Evolutionary conservation across 1,140 invertebrate species (phyloP).

Genomic region (Lucilia sericata): DNA sequence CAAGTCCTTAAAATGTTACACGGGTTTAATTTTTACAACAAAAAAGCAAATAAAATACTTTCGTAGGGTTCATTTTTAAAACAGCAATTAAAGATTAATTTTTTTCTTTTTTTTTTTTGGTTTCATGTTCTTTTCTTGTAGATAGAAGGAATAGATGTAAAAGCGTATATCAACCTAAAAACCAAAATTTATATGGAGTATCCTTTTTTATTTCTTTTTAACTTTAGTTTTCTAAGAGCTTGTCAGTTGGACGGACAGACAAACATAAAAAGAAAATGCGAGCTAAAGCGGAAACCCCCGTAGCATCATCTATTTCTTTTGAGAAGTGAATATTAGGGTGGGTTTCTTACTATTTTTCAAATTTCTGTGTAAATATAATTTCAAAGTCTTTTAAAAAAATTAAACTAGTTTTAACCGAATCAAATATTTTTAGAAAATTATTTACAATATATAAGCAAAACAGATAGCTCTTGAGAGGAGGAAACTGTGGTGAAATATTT

Average conservation of each 20-base stretch:
- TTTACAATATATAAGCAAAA: too few relatives aligned
- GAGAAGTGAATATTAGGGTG: too few relatives aligned
- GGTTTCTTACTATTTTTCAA: too few relatives aligned
- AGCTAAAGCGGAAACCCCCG: neutral
- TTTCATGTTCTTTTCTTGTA: neutral
- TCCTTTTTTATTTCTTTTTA: neutral
- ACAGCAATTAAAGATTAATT: conserved; percentile 36
- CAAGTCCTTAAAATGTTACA: conserved; percentile 28
- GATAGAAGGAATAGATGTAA: neutral
- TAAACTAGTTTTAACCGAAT: too few relatives aligned
- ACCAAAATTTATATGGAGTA: neutral
- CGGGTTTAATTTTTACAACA: conserved; percentile 1
- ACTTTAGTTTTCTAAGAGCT: neutral
- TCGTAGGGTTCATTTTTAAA: neutral
- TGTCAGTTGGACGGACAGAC: neutral
- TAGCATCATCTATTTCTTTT: too few relatives aligned
- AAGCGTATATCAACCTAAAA: conserved; percentile 1
- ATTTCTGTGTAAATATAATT: too few relatives aligned
- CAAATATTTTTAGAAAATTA: too few relatives aligned
- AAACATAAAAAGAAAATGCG: neutral
- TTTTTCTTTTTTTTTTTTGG: neutral
- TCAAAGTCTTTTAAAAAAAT: too few relatives aligned
- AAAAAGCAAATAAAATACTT: conserved; percentile 29
- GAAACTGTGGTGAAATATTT: too few relatives aligned
- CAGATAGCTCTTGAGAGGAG: too few relatives aligned